Base-by-base conservation (phyloP, 2,797 vertebrate genomes). In the Cossypha heuglini region DNA sequence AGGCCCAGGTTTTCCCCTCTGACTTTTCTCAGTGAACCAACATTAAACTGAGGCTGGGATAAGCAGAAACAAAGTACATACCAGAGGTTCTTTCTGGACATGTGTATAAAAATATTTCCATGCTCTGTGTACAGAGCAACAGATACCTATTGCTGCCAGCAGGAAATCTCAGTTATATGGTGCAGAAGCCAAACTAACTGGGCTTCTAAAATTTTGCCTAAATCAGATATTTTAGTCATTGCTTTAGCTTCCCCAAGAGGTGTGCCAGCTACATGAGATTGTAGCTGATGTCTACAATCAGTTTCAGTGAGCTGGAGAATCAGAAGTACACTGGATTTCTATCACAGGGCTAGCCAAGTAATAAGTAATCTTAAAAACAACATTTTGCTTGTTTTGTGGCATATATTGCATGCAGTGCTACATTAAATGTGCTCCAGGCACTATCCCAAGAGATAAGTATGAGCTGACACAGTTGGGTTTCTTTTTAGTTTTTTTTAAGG, bases 401-500 rank as follows among this genome's bases (percentile, higher is more conserved):
- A 35, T 78, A 16, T 73, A 61, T 42, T 75, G 29, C 15, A 37
- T 4, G 1, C 33, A 49, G 38, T 82, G 38, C 45, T 90, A 28
- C 17, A 3, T 67, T 71, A 48, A 77, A 80, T 75, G 37, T 82
- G 80, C 75, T 88, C 18, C 64, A 82, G 61, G 55, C 14, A 11
- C 42, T 83, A 26, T 82, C 76, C 54, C 9, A 7, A 51, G 71
- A 86, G 57, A 55, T 88, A 85, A 93, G 62, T 75, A 75, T 64
- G 81, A 91, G 33, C 37, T 94, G 79, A 62, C 37, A 74, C 20
- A 81, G 55, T 84, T 84, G 4, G 15, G 3, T 33, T 57, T 59
- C n/a, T 59, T 59, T 81, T 94, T 73, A 24, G 22, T 51, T 94
- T 81, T 81, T 55, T 6, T 77, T 89, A 86, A 84, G 63, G 42